A percentile compares a stretch with the other conserved stretches of the same genome.
Evolutionary conservation across 2,113 vertebrate species (phyloP).

Genomic region (Oriolus oriolus): DNA sequence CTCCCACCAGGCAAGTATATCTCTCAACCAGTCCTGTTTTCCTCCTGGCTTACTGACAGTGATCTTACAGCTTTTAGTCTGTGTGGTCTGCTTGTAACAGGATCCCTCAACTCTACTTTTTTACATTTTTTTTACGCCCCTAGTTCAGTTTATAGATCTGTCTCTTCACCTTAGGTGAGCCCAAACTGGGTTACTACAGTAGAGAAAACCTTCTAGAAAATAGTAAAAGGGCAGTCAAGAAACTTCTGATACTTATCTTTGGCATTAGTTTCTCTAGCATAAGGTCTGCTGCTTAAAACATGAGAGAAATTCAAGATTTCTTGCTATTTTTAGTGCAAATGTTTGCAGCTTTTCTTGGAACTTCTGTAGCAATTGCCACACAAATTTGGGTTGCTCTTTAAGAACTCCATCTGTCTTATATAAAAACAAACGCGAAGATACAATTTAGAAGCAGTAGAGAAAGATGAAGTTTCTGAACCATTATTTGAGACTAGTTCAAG

Average conservation of each 20-base stretch:
- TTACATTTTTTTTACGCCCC: not conserved
- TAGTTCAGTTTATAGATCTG: not conserved
- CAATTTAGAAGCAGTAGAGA: not conserved
- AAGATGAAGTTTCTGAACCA: not conserved
- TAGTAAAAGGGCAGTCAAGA: not conserved
- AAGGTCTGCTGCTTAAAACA: not conserved
- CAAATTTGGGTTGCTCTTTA: not conserved
- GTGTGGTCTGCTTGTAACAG: not conserved
- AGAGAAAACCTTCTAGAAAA: not conserved
- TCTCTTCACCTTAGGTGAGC: not conserved
- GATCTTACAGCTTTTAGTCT: not conserved
- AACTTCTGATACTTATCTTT: not conserved
- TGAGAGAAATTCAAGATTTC: not conserved
- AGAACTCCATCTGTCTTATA: not conserved
- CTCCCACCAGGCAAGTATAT: not conserved
- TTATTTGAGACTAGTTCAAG: not conserved
- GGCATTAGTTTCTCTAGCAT: not conserved
- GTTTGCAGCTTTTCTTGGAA: conserved; percentile 8
- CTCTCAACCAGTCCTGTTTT: not conserved
- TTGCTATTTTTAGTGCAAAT: not conserved
- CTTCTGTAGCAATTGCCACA: not conserved
- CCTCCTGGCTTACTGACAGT: not conserved
- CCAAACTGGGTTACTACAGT: not conserved
- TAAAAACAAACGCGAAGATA: not conserved
- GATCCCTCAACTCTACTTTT: not conserved